A percentile compares a stretch with the other conserved stretches of the same genome.
phyloP scores from a whole-genome alignment of 2,888 invertebrate genomes.

The Drosophila neoperkinsi region DNA sequence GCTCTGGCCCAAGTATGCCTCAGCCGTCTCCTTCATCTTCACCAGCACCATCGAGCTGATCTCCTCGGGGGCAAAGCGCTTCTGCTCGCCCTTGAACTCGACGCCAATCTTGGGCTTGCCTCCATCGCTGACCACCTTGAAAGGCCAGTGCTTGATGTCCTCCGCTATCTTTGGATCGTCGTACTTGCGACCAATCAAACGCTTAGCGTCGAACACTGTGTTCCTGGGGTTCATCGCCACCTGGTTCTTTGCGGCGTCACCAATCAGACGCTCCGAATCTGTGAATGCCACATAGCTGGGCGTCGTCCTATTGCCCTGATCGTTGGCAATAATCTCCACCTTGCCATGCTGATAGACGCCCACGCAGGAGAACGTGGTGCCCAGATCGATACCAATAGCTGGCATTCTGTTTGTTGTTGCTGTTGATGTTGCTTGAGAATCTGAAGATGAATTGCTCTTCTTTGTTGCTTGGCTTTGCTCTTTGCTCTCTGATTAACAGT shows the following conservation, averaged over 20 bases:
- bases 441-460: not conserved
- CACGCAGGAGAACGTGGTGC: constrained; percentile 90
- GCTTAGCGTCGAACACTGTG: constrained; percentile 97
- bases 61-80: constrained; percentile 95
- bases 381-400: constrained; percentile 87
- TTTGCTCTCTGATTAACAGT: not conserved
- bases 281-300: constrained; percentile 90
- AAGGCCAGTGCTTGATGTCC: constrained; percentile 98
- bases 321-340: constrained; percentile 93
- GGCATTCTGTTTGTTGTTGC: constrained; percentile 82
- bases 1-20: constrained; percentile 94
- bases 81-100: constrained; percentile 94
- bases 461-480: not conserved
- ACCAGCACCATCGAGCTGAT: constrained; percentile 96
- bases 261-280: constrained; percentile 89
- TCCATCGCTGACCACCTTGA: constrained; percentile 92
- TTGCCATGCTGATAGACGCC: constrained; percentile 93
- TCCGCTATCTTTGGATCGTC: constrained; percentile 94
- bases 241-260: constrained; percentile 93
- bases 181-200: constrained; percentile 96
- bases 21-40: constrained; percentile 97
- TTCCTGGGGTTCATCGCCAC: constrained; percentile 95
- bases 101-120: constrained; percentile 94
- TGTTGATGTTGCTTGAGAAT: not conserved
- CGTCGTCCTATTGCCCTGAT: constrained; percentile 88